Conservation (phyloP, 2,888 invertebrate genomes). For the Podabrus alpinus region DNA sequence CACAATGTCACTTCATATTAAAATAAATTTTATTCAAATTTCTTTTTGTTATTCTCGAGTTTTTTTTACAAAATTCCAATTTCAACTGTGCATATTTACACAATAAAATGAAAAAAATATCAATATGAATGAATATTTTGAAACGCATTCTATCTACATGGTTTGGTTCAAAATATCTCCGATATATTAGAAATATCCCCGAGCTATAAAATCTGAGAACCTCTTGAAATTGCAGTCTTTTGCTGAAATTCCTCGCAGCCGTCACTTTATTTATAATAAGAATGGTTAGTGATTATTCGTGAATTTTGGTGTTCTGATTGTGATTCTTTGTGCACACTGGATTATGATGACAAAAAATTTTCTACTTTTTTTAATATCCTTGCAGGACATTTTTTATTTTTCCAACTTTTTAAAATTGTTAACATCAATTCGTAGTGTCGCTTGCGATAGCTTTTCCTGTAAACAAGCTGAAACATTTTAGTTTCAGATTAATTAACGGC, state of each 20-base stretch:
- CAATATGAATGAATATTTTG: neutral
- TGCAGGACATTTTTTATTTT: neutral
- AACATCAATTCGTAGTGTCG: neutral
- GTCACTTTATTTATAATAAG: constrained; percentile 1
- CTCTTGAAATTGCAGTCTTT: constrained; percentile 19
- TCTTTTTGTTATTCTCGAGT: neutral
- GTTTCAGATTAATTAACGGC: neutral
- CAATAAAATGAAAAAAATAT: neutral
- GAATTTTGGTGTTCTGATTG: constrained; percentile 6
- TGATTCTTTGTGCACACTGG: neutral
- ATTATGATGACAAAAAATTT: neutral
- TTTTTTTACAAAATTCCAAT: neutral
- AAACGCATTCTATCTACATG: constrained; percentile 9
- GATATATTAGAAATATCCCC: constrained; percentile 18
- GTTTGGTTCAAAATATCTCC: constrained; percentile 18
- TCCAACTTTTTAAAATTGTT: neutral
- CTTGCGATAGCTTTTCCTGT: neutral
- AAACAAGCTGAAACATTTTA: neutral
- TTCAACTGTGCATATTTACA: neutral
- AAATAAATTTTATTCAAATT: neutral
- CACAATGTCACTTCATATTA: neutral
- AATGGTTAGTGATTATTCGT: constrained; percentile 18
- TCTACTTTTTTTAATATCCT: neutral
- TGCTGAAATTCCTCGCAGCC: constrained; percentile 16
- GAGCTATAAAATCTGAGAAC: constrained; percentile 12